phyloP scores from a whole-genome alignment of 2,113 vertebrate genomes.

The Rhombomys opimus region DNA sequence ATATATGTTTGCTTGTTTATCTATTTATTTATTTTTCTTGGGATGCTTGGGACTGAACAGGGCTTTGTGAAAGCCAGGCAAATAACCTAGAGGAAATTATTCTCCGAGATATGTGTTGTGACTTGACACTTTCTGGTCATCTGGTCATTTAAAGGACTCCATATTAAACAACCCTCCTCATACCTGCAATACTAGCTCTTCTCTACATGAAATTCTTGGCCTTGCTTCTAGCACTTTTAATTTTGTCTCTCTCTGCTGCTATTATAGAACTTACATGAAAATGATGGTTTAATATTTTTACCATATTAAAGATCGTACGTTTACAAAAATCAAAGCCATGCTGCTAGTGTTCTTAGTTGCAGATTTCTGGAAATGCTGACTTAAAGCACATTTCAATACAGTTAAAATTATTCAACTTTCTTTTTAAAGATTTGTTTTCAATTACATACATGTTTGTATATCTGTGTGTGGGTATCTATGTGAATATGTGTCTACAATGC shows the following conservation, averaged over 20 bases:
- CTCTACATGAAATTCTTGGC: neutral
- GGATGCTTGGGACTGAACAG: neutral
- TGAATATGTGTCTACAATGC: too few species aligned
- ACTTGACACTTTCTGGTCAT: neutral
- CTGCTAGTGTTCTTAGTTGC: neutral
- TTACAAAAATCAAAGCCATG: slow-evolving; percentile 16
- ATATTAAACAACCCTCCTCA: neutral
- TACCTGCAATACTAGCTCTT: neutral
- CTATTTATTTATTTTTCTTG: neutral
- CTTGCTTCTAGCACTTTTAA: neutral
- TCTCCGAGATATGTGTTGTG: neutral
- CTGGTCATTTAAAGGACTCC: neutral
- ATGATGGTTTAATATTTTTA: neutral
- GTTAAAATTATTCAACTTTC: slow-evolving; percentile 15
- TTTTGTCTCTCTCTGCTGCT: neutral
- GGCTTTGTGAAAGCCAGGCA: neutral
- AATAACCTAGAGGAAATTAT: slow-evolving; percentile 16
- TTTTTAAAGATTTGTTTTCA: neutral
- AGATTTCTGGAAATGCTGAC: slow-evolving; percentile 47
- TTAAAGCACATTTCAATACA: neutral
- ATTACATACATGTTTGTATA: neutral
- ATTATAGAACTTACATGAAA: neutral
- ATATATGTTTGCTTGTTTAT: neutral
- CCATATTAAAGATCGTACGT: neutral
- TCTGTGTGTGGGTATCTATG: neutral